Evolutionary conservation across 2,113 vertebrate genomes (phyloP), one percentile per base, ranked within the genome.

Genomic region (Lepidothrix coronata): DNA sequence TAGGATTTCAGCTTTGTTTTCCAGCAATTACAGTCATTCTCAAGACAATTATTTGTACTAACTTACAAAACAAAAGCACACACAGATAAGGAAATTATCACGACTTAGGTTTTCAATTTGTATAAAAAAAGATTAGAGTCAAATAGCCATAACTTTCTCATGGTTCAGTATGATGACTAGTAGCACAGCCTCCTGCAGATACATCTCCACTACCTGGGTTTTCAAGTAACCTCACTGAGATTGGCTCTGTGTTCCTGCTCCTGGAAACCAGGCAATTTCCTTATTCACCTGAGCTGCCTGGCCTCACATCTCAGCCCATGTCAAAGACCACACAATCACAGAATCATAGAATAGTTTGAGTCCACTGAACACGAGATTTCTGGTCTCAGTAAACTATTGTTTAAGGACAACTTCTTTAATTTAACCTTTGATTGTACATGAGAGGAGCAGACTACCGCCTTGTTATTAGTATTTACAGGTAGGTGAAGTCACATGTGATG

Each of bases 1-100:
- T 55, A 79, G 46, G 57, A 89, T 94, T 89, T 88, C 54, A 75
- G 24, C 55, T 89, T 78, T 96, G 41, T 93, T 90, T 72, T 81
- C 31, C 66, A 67, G 68, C 57, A 88, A 90, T 80, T 95, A 74
- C 18, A 61, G 58, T 74, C n/a, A 59, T 83, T 89, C 46, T 91
- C 48, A 37, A 55, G n/a, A 76, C 43, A 70, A 49, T 57, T 76
- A 80, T 59, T 90, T 58, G 27, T 28, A 80, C 31, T 59, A 39
- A 79, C 48, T 94, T 79, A 81, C 0, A 0, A 87, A 92, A 87
- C 63, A 93, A 85, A 91, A 67, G 23, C 35, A 83, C 30, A 81
- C 51, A 57, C 20, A 73, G 57, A 79, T 89, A 86, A 86, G 73
- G 65, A 95, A 77, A 71, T 35, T 83, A 65, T 8, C 33, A 23